phyloP scores from a whole-genome alignment of 1,140 invertebrate genomes.

The Pinna nobilis region DNA sequence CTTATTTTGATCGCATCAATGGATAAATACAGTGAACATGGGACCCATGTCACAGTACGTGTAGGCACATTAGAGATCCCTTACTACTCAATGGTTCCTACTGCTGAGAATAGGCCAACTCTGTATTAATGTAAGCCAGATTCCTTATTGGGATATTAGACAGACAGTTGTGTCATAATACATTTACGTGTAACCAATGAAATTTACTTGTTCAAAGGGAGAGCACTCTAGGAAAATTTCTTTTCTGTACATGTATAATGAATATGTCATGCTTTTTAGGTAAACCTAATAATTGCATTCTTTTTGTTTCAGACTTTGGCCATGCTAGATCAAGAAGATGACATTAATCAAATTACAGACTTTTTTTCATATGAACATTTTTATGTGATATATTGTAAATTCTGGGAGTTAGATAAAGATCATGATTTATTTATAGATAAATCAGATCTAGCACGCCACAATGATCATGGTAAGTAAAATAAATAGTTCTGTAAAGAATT shows the following conservation, averaged over 20 bases:
- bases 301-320: constrained; percentile 69
- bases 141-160: not conserved
- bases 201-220: no score
- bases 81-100: no score
- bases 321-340: constrained; percentile 87
- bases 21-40: no score
- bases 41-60: no score
- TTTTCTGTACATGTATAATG: no score
- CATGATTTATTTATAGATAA: constrained; percentile 97
- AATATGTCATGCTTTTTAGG: no score
- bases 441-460: constrained; percentile 94
- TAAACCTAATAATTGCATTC: not conserved
- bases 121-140: not conserved
- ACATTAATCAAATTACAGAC: constrained; percentile 96
- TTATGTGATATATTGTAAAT: constrained; percentile 99
- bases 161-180: not conserved
- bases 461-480: constrained; percentile 88
- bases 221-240: no score
- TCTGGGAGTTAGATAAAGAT: constrained; percentile 99
- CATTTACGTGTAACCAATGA: not conserved
- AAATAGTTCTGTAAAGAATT: not conserved
- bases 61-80: no score
- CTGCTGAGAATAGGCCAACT: no score
- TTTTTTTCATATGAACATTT: constrained; percentile 99
- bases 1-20: no score